Evolutionary conservation across 2,113 vertebrate species (phyloP), one percentile per base, ranked within the genome.

Genomic region (Blennius ocellaris): DNA sequence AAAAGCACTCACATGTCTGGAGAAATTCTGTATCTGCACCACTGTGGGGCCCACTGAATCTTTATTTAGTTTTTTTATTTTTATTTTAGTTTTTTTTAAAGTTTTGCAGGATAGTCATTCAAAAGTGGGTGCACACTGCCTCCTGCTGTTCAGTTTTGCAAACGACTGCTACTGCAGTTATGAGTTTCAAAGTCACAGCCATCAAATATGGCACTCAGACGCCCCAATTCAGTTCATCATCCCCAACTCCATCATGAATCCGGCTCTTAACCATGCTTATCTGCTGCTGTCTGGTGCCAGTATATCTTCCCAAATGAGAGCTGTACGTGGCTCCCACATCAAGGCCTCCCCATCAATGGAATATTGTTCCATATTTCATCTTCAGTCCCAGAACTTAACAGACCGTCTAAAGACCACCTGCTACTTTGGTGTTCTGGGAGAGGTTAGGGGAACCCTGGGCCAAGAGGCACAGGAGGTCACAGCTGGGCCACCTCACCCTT

Each of bases 101-200:
- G 21, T 30, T 30, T 30, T 30, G 21, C 43, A 39, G 40, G 2
- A 12, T 47, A 38, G 50, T 1, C 14, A 10, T n/a, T 3, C 49
- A 51, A 54, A 58, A 47, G 21, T 16, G 52, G 44, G 52, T n/a
- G 0, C 40, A 88, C 12, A 68, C 78, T 87, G 90, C 83, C 90
- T 53, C 80, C 91, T 92, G 67, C 85, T 89, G 91, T 49, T 58
- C 41, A 65, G 14, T 8, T 1, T 5, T 30, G 14, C 3, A 41
- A 79, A 17, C 8, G 2, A n/a, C 6, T 1, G 6, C 5, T 6
- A 37, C 50, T 53, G 38, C 7, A 30, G n/a, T 17, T 4, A n/a
- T 41, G 12, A 44, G 9, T 49, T 57, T 70, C n/a, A 49, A 4
- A 48, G 45, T 15, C 15, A n/a, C 45, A 47, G 11, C 11, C 12